phyloP scores from a whole-genome alignment of 2,797 vertebrate species.

The Peromyscus eremicus region DNA sequence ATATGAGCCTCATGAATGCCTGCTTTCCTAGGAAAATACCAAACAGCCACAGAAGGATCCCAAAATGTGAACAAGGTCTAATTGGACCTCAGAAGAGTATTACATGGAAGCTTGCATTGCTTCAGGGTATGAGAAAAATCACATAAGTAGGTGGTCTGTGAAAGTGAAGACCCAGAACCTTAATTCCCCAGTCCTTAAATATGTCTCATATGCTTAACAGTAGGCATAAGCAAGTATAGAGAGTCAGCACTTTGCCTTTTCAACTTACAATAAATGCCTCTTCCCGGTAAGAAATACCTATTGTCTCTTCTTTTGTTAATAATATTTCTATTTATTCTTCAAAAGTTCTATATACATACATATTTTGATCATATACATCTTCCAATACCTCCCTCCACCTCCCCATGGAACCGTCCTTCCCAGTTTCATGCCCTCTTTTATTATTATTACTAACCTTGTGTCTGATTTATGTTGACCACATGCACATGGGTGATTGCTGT shows the following conservation, averaged over 20 bases:
- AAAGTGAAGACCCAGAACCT: not conserved
- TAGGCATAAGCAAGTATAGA: not conserved
- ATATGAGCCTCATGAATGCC: not conserved
- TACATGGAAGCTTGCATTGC: not conserved
- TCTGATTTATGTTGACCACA: not conserved
- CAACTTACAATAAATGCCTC: not conserved
- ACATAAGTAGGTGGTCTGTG: not conserved
- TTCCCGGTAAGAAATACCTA: not conserved
- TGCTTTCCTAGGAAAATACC: not conserved
- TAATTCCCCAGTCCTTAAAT: not conserved
- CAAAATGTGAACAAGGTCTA: not conserved
- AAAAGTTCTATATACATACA: not conserved
- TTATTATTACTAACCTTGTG: not conserved
- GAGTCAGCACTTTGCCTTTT: not conserved
- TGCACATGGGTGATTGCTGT: not conserved
- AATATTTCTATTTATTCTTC: not conserved
- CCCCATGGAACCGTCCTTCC: not conserved
- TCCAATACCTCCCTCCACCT: not conserved
- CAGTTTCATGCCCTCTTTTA: not conserved
- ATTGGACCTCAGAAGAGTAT: not conserved
- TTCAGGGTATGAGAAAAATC: slow-evolving; percentile 7
- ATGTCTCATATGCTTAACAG: not conserved
- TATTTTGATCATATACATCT: not conserved
- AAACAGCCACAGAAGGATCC: not conserved
- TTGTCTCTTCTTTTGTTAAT: not conserved